Conservation (phyloP, 2,888 invertebrate species). For the Rhyacophila evoluta region DNA sequence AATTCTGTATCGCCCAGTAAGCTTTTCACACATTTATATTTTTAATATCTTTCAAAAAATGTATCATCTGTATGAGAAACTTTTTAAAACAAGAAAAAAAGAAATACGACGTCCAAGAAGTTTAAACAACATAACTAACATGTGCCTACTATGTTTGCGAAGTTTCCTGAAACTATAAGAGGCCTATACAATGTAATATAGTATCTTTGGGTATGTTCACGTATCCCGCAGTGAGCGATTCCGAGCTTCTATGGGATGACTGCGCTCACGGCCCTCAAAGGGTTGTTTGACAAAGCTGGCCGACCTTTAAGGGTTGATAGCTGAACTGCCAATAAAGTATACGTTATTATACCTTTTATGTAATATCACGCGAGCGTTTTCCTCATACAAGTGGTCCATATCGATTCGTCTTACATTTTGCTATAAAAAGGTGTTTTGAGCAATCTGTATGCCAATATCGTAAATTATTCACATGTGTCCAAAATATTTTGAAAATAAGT, state of each 20-base stretch:
- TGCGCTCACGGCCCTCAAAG: background rate
- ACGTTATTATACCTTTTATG: background rate
- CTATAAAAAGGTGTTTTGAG: background rate
- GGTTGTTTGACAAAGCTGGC: background rate
- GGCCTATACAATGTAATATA: background rate
- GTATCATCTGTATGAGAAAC: too few species aligned
- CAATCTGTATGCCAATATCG: background rate
- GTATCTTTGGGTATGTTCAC: background rate
- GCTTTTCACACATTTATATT: too few species aligned
- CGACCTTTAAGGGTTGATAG: background rate
- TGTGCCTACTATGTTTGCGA: too few species aligned
- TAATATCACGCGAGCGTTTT: background rate
- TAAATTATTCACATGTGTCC: too few species aligned
- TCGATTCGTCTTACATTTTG: background rate
- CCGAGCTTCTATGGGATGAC: background rate
- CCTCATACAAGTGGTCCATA: background rate
- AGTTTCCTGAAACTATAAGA: background rate
- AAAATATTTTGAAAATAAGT: too few species aligned
- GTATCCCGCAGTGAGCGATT: conserved; percentile 8
- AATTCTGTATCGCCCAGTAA: too few species aligned
- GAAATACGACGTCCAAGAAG: too few species aligned
- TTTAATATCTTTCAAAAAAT: too few species aligned
- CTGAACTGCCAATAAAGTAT: background rate
- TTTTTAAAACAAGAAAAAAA: too few species aligned
- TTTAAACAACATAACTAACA: too few species aligned